These are phyloP conservation scores for Cabera pusaria DNA, from an alignment of 2,888 invertebrate genomes.

Conservation along the genomic window DNA sequence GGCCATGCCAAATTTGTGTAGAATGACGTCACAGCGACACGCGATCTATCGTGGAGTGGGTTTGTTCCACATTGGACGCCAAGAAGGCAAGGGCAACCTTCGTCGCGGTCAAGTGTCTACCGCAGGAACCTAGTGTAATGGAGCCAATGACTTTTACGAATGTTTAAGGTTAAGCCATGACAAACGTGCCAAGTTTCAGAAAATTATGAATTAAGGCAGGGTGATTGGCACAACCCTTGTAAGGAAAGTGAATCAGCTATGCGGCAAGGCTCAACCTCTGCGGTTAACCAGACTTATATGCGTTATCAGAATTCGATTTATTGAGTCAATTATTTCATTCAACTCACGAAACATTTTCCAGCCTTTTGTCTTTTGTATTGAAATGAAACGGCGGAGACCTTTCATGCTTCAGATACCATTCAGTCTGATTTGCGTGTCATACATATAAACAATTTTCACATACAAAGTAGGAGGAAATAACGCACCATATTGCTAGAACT, in stretches of 20 bases:
- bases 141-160: neutral
- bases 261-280: slow-evolving; percentile 53
- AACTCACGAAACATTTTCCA: slow-evolving; percentile 14
- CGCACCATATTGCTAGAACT: neutral
- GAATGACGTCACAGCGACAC: slow-evolving; percentile 50
- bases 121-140: slow-evolving; percentile 16
- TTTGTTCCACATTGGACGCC: slow-evolving; percentile 47
- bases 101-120: slow-evolving; percentile 6
- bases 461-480: slow-evolving; percentile 6
- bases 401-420: slow-evolving; percentile 14
- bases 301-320: slow-evolving; percentile 32
- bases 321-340: slow-evolving; percentile 29
- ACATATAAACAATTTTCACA: slow-evolving; percentile 10
- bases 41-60: slow-evolving; percentile 40
- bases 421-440: slow-evolving; percentile 7
- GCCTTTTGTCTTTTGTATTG: slow-evolving; percentile 14
- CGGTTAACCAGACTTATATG: slow-evolving; percentile 25
- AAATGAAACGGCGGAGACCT: slow-evolving; percentile 11
- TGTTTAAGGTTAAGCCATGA: neutral
- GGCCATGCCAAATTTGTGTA: slow-evolving; percentile 39
- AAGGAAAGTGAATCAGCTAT: neutral
- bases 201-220: neutral
- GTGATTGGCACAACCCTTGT: slow-evolving; percentile 1
- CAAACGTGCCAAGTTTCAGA: slow-evolving; percentile 7
- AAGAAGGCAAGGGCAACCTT: slow-evolving; percentile 28